Evolutionary conservation across 2,888 invertebrate genomes (phyloP).

Genomic region (Megastigmus dorsalis): DNA sequence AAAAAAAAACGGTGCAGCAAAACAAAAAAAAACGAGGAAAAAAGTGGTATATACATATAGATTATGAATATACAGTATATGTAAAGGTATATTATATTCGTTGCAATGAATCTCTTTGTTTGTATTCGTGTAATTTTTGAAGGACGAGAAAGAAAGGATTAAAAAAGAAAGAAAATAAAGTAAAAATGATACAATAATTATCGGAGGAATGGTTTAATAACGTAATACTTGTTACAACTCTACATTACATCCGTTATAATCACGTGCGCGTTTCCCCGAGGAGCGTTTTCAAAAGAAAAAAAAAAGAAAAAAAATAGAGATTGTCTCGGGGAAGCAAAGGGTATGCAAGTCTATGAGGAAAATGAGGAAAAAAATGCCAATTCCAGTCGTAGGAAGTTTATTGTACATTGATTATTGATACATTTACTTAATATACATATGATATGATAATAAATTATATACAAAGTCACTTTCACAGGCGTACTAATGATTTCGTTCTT

Average conservation of each 20-base stretch:
- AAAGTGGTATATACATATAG: constrained; percentile 51
- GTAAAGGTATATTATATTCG: constrained; percentile 54
- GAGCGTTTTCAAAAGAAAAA: constrained; percentile 50
- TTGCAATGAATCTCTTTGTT: constrained; percentile 57
- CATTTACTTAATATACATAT: constrained; percentile 67
- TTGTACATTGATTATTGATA: constrained; percentile 75
- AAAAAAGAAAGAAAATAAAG: constrained; percentile 5
- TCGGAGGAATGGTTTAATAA: constrained; percentile 52
- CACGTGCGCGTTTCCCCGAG: constrained; percentile 47
- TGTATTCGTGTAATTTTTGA: constrained; percentile 59
- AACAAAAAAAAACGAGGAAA: constrained; percentile 38
- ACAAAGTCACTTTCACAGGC: constrained; percentile 67
- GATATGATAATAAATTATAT: constrained; percentile 74
- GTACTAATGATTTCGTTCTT: constrained; percentile 48
- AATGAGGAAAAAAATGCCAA: constrained; percentile 60
- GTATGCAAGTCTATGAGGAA: constrained; percentile 35
- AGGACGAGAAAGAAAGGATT: constrained; percentile 24
- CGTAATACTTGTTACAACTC: constrained; percentile 61
- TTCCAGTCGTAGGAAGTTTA: constrained; percentile 72
- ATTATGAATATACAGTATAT: constrained; percentile 54
- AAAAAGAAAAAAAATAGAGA: no score
- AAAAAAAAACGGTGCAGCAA: constrained; percentile 22
- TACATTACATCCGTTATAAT: constrained; percentile 58
- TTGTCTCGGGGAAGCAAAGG: constrained; percentile 29
- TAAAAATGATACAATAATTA: constrained; percentile 54